A percentile compares a stretch with the other conserved stretches of the same genome.
phyloP scores from a whole-genome alignment of 2,888 invertebrate species.

The Bellardia bayeri region DNA sequence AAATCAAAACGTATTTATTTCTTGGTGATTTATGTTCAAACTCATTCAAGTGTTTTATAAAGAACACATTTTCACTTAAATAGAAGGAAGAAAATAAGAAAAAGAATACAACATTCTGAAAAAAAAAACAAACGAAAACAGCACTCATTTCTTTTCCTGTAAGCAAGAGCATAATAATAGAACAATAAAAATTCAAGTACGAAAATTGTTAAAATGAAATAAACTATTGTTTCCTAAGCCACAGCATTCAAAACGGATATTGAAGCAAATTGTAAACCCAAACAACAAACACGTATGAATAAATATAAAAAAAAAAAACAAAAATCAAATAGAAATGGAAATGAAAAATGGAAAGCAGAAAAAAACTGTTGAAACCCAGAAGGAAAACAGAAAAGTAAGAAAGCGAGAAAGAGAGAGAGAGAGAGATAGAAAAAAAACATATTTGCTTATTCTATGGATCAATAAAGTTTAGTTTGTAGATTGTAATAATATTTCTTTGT shows the following conservation, averaged over 20 bases:
- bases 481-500: slow-evolving; percentile 71
- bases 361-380: slow-evolving; percentile 28
- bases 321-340: slow-evolving; percentile 10
- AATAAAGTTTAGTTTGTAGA: slow-evolving; percentile 59
- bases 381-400: background rate
- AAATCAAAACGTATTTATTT: background rate
- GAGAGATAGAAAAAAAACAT: slow-evolving; percentile 17
- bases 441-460: slow-evolving; percentile 68
- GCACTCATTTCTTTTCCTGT: slow-evolving; percentile 9
- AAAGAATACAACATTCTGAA: background rate
- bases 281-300: slow-evolving; percentile 37
- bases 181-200: slow-evolving; percentile 51
- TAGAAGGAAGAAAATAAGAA: background rate
- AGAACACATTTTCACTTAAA: slow-evolving; percentile 21
- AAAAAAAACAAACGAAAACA: slow-evolving; percentile 1
- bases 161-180: slow-evolving; percentile 23
- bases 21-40: slow-evolving; percentile 16
- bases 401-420: background rate
- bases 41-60: slow-evolving; percentile 21
- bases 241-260: slow-evolving; percentile 63
- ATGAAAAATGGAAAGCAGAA: background rate
- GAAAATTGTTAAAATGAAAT: slow-evolving; percentile 53
- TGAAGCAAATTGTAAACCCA: slow-evolving; percentile 60
- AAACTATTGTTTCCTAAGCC: slow-evolving; percentile 52
- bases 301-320: slow-evolving; percentile 1